These are phyloP conservation scores for Oncorhynchus tshawytscha DNA, from an alignment of 2,113 vertebrate species.

Conservation along the genomic window DNA sequence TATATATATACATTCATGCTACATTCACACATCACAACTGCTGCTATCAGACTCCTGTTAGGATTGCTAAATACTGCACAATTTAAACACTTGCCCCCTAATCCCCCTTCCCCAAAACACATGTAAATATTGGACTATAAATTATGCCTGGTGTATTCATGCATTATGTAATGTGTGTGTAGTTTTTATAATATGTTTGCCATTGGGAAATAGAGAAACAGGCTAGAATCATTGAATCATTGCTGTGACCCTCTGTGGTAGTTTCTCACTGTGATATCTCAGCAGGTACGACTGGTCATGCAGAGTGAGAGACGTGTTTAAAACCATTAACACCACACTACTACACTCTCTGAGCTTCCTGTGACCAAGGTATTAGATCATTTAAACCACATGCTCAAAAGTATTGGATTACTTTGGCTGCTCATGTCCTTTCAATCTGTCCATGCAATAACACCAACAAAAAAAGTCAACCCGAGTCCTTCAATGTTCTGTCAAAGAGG, in stretches of 20 bases:
- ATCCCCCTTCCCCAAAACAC: neutral
- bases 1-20: neutral
- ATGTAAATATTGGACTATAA: neutral
- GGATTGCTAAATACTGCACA: no score
- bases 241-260: neutral
- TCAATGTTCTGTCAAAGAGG: neutral
- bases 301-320: neutral
- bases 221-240: neutral
- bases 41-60: no score
- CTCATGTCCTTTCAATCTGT: neutral
- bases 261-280: neutral
- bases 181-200: no score
- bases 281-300: neutral
- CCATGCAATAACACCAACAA: neutral
- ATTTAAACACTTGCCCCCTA: no score
- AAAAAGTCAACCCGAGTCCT: neutral
- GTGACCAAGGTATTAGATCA: neutral
- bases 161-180: no score
- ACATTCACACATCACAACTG: no score
- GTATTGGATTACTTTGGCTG: neutral
- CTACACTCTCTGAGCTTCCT: neutral
- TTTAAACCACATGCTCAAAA: neutral
- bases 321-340: neutral
- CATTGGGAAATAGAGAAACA: neutral
- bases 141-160: no score